Conservation (phyloP, 2,797 vertebrate genomes). For the Premnoplex brunnescens region DNA sequence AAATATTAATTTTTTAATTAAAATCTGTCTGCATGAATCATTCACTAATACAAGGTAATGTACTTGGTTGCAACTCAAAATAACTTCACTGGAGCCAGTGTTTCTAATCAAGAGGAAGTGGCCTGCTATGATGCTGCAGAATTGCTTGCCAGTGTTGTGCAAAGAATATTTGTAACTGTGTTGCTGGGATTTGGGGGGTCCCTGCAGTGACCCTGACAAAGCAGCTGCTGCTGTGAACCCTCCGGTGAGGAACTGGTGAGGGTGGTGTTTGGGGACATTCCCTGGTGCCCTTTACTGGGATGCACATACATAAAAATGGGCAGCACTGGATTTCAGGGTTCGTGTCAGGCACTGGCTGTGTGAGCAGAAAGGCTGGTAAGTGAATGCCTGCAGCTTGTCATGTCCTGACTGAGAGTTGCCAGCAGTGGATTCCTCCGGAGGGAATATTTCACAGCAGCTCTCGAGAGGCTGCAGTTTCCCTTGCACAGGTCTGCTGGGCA, state of each 20-base stretch:
- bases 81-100: neutral
- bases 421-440: neutral
- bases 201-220: neutral
- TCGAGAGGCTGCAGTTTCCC: neutral
- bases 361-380: neutral
- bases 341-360: neutral
- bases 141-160: neutral
- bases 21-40: neutral
- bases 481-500: neutral
- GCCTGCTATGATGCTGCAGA: neutral
- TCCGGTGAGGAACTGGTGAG: neutral
- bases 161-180: neutral
- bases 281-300: neutral
- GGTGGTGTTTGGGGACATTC: no score
- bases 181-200: neutral
- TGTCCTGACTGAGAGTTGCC: neutral
- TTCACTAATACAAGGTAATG: neutral
- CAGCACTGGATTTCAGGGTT: neutral
- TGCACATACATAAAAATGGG: accelerated
- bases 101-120: neutral
- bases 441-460: neutral
- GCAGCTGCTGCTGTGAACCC: neutral
- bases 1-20: neutral
- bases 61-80: neutral
- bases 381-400: neutral